Evolutionary conservation across 2,888 invertebrate genomes (phyloP).

Genomic region (Andrena trimmerana): DNA sequence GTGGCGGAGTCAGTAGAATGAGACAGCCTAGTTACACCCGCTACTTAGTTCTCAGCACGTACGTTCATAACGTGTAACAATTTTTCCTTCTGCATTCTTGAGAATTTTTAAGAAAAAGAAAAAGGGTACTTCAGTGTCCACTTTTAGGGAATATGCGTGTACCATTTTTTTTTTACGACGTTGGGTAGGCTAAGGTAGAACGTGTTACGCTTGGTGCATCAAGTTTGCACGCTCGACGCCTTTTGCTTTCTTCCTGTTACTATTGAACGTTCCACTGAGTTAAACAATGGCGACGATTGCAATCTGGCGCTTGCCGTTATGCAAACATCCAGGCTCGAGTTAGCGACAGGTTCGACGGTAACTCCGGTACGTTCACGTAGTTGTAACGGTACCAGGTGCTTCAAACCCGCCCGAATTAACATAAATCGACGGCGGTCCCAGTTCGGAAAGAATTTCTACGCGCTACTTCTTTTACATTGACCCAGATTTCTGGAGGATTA

Average conservation of each 20-base stretch:
- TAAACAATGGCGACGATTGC: constrained; percentile 33
- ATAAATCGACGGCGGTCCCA: constrained; percentile 85
- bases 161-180: no score
- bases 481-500: constrained; percentile 71
- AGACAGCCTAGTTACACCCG: no score
- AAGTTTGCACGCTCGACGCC: background rate
- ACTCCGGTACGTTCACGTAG: constrained; percentile 64
- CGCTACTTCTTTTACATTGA: constrained; percentile 76
- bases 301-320: constrained; percentile 59
- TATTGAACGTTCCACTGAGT: constrained; percentile 1
- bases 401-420: constrained; percentile 80
- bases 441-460: constrained; percentile 74
- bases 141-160: no score
- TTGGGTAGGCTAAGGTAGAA: no score
- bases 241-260: constrained; percentile 22
- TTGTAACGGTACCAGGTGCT: constrained; percentile 80
- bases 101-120: no score
- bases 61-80: no score
- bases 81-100: no score
- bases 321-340: constrained; percentile 52
- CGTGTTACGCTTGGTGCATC: background rate
- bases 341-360: constrained; percentile 59
- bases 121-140: no score
- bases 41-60: no score
- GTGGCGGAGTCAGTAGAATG: no score